Evolutionary conservation across 2,797 vertebrate genomes (phyloP).

Genomic region (Macropodus opercularis): DNA sequence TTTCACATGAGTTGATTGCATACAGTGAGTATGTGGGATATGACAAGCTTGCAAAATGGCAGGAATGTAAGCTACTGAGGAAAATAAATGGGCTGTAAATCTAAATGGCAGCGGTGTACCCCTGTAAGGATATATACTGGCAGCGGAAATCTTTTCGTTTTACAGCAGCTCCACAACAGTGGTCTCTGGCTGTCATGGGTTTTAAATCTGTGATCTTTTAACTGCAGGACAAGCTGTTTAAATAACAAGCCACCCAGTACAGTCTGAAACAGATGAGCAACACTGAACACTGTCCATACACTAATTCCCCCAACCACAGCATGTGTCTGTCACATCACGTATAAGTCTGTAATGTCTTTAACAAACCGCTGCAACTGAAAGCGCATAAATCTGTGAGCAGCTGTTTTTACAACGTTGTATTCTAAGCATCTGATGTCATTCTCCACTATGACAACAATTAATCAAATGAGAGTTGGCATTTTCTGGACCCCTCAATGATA

Average conservation of each 20-base stretch:
- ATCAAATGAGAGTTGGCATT: neutral
- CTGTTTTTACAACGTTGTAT: neutral
- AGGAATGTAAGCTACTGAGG: constrained; percentile 44
- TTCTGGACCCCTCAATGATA: neutral
- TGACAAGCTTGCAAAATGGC: constrained; percentile 25
- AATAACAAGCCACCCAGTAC: neutral
- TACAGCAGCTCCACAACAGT: constrained; percentile 24
- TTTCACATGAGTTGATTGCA: neutral
- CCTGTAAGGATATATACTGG: constrained; percentile 15
- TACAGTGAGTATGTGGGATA: neutral
- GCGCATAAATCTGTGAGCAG: neutral
- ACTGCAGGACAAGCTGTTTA: neutral
- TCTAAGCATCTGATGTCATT: neutral
- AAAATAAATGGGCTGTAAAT: constrained; percentile 55
- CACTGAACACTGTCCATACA: neutral
- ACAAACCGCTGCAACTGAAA: neutral
- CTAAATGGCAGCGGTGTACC: constrained; percentile 16
- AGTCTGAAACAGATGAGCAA: neutral
- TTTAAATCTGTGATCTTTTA: constrained; percentile 32
- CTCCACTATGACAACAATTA: neutral
- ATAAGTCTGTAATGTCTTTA: neutral
- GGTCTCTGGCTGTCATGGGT: constrained; percentile 30
- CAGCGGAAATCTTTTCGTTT: constrained; percentile 32
- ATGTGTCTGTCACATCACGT: neutral
- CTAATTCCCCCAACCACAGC: neutral